Evolutionary conservation across 2,797 vertebrate genomes (phyloP).

Genomic region (Rhodeus uyekii): DNA sequence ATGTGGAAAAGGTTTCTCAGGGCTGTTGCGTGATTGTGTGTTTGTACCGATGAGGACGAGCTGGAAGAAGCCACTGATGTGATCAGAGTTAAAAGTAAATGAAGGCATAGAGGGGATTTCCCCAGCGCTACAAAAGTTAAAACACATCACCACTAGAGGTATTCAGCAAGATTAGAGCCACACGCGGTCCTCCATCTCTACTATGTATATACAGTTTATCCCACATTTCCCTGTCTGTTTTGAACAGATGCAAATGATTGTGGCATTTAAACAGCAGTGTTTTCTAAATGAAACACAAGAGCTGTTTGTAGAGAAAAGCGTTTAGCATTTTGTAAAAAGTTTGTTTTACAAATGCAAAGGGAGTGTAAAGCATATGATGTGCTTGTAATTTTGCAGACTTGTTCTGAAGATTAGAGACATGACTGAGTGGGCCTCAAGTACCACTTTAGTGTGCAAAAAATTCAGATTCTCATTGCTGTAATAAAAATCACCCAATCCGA

Average conservation of each 20-base stretch:
- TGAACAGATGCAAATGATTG: constrained; percentile 3
- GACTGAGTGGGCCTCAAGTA: too few species aligned
- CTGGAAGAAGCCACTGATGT: constrained; percentile 50
- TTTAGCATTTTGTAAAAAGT: too few species aligned
- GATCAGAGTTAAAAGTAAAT: constrained; percentile 56
- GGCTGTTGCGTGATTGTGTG: background rate
- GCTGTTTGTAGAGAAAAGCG: too few species aligned
- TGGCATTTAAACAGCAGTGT: too few species aligned
- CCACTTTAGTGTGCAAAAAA: too few species aligned
- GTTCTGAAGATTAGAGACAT: too few species aligned
- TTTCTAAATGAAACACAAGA: too few species aligned
- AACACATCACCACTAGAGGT: constrained; percentile 76
- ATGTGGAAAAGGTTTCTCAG: constrained; percentile 5
- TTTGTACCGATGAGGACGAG: constrained; percentile 11
- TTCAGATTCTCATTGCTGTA: too few species aligned
- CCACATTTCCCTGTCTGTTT: background rate
- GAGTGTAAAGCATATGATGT: too few species aligned
- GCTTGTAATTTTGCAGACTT: too few species aligned
- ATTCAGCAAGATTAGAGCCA: constrained; percentile 73
- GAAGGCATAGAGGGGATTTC: constrained; percentile 78
- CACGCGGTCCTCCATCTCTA: constrained; percentile 55
- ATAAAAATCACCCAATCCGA: too few species aligned
- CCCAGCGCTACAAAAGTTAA: constrained; percentile 66
- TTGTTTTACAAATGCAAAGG: too few species aligned
- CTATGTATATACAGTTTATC: background rate